These are phyloP conservation scores for Augiades crinisus DNA, from an alignment of 2,888 invertebrate genomes.

Conservation along the genomic window DNA sequence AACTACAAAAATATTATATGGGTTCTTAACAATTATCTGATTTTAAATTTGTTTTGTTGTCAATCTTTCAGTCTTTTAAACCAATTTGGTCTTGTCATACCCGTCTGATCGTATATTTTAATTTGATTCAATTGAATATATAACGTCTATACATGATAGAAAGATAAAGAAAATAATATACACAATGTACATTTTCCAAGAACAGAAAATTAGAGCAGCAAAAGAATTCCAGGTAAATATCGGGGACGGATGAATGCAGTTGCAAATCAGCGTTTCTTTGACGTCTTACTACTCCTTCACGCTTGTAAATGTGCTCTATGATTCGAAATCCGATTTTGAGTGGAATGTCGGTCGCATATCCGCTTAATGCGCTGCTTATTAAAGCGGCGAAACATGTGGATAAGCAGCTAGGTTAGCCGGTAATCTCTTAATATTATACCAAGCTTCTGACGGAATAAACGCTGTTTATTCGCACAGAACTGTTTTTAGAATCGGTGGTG, in stretches of 20 bases:
- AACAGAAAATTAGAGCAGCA: no score
- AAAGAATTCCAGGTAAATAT: background rate
- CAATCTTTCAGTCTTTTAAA: no score
- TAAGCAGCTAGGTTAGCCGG: slow-evolving; percentile 1
- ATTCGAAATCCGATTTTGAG: background rate
- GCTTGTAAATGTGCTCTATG: slow-evolving; percentile 2
- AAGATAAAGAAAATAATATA: no score
- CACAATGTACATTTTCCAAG: no score
- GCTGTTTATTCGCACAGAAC: background rate
- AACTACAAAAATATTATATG: no score
- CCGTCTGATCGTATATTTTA: no score
- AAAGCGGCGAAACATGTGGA: background rate
- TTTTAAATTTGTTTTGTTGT: no score
- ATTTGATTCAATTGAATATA: no score
- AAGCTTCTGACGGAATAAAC: background rate
- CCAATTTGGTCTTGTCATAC: no score
- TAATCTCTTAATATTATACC: background rate
- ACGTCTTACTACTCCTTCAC: background rate
- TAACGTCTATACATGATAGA: no score
- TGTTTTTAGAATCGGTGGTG: no score
- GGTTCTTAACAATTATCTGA: no score
- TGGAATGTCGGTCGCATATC: background rate
- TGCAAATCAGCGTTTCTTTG: slow-evolving; percentile 2
- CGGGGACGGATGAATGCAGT: background rate
- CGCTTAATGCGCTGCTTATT: background rate